phyloP scores from a whole-genome alignment of 2,888 invertebrate species.

The Eupithecia vulgata region DNA sequence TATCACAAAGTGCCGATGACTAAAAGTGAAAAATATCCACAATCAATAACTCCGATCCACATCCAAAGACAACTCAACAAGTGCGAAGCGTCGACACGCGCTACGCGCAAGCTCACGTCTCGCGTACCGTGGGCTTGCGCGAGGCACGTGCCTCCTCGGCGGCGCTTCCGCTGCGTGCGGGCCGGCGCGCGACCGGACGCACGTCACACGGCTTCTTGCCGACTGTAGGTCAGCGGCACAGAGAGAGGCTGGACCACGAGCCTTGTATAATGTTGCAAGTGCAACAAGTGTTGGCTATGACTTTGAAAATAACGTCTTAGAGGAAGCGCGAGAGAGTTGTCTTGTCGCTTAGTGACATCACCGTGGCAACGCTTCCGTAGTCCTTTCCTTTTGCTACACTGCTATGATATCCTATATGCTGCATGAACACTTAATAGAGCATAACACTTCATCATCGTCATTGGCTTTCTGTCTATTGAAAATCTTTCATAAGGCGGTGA shows the following conservation, averaged over 20 bases:
- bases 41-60: neutral
- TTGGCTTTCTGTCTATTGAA: neutral
- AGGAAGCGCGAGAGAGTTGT: neutral
- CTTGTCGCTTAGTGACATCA: neutral
- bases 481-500: neutral
- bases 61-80: neutral
- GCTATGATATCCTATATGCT: neutral
- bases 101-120: neutral
- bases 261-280: neutral
- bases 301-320: neutral
- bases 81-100: neutral
- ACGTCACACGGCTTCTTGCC: neutral
- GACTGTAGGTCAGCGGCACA: conserved; percentile 9
- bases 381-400: neutral
- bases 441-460: neutral
- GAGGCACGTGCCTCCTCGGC: neutral
- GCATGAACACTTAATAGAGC: neutral
- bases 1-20: neutral
- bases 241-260: neutral
- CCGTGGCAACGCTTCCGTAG: neutral
- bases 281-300: conserved; percentile 10
- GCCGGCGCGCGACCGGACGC: neutral
- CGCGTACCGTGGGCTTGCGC: neutral
- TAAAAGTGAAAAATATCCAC: neutral
- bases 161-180: conserved; percentile 1